These are phyloP conservation scores for Sternarchorhynchus goeldii DNA, from an alignment of 2,797 vertebrate species.

Conservation along the genomic window DNA sequence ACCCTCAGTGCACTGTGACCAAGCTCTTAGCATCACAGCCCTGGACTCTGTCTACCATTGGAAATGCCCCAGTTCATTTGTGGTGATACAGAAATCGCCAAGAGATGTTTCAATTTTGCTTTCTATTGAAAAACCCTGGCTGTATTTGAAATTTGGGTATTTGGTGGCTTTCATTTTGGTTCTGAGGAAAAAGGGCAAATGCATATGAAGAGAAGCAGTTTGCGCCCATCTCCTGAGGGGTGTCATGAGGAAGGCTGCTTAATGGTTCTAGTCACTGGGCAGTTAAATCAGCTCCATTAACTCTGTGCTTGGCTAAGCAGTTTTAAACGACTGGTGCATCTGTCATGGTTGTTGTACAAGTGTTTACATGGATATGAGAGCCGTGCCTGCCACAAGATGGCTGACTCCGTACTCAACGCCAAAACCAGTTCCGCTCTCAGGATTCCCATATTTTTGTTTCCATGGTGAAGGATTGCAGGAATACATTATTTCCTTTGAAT, in stretches of 20 bases:
- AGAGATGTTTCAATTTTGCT: not conserved
- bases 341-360: conserved; percentile 43
- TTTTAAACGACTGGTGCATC: conserved; percentile 46
- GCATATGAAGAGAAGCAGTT: not conserved
- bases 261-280: conserved; percentile 36
- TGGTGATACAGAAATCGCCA: too few relatives aligned
- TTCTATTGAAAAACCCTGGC: not conserved
- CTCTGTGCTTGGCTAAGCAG: conserved; percentile 42
- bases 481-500: conserved; percentile 44
- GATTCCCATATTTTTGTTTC: conserved; percentile 21
- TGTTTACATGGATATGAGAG: conserved; percentile 19
- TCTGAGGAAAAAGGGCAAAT: not conserved
- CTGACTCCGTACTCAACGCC: not conserved
- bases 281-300: conserved; percentile 46
- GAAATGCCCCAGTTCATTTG: too few relatives aligned
- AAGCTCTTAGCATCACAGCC: too few relatives aligned
- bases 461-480: conserved; percentile 22
- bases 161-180: too few relatives aligned
- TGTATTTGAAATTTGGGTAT: not conserved
- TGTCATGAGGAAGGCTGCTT: conserved; percentile 29
- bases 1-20: too few relatives aligned
- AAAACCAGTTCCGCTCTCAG: conserved; percentile 19
- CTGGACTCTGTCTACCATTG: too few relatives aligned
- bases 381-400: not conserved
- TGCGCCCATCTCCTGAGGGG: conserved; percentile 14